phyloP scores from a whole-genome alignment of 2,888 invertebrate genomes.

The Thera britannica region DNA sequence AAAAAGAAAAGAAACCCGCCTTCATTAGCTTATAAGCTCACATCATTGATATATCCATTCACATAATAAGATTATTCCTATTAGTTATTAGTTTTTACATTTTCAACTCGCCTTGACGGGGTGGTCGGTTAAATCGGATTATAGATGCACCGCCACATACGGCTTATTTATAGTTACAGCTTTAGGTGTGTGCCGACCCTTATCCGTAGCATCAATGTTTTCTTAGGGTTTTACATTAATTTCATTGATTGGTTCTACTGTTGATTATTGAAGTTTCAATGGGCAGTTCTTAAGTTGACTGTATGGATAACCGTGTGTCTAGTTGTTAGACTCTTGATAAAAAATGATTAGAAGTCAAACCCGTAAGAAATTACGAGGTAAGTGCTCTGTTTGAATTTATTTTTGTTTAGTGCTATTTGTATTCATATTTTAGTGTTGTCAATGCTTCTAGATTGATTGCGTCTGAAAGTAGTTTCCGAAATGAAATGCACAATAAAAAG shows the following conservation, averaged over 20 bases:
- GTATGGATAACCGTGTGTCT: background rate
- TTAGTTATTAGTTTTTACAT: conserved; percentile 33
- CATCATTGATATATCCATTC: conserved; percentile 28
- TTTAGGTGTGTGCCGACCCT: conserved; percentile 32
- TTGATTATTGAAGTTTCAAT: background rate
- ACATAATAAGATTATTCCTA: conserved; percentile 38
- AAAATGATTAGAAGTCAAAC: conserved; percentile 23
- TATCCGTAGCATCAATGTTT: conserved; percentile 37
- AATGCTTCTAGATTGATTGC: conserved; percentile 40
- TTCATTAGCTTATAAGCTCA: conserved; percentile 11
- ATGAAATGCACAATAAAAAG: conserved; percentile 54
- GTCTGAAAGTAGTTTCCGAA: conserved; percentile 35
- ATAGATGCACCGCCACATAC: conserved; percentile 37
- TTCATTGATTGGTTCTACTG: conserved; percentile 16
- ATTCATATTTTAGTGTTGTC: background rate
- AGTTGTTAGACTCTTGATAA: background rate
- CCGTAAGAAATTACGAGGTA: conserved; percentile 16
- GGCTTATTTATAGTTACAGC: conserved; percentile 21
- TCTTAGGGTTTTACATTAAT: conserved; percentile 39
- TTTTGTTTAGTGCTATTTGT: background rate
- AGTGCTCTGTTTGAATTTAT: background rate
- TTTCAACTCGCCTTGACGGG: conserved; percentile 26
- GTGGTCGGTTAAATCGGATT: conserved; percentile 40
- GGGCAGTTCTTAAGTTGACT: background rate
- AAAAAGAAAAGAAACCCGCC: background rate